phyloP scores from a whole-genome alignment of 1,140 invertebrate genomes.

The Cherax quadricarinatus region DNA sequence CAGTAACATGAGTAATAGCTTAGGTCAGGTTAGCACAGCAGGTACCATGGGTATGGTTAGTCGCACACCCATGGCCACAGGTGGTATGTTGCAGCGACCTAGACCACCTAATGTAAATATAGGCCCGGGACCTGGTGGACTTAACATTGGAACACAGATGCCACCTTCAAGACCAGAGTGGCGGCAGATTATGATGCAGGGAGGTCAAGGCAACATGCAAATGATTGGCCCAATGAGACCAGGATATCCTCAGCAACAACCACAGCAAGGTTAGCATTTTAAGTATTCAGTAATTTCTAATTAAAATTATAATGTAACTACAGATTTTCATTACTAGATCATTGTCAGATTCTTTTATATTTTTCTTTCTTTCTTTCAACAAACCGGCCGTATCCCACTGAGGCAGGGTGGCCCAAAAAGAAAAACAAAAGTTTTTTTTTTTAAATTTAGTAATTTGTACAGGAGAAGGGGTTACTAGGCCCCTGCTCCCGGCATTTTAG shows the following conservation, averaged over 20 bases:
- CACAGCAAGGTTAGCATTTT: slow-evolving; percentile 64
- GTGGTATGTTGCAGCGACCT: slow-evolving; percentile 58
- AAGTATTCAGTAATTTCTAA: no score
- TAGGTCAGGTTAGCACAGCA: slow-evolving; percentile 48
- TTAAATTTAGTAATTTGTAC: no score
- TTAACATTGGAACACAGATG: slow-evolving; percentile 70
- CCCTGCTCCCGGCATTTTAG: no score
- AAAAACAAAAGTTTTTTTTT: no score
- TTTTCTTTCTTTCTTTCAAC: no score
- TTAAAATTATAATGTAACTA: no score
- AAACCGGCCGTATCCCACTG: no score
- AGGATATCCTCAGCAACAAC: slow-evolving; percentile 69
- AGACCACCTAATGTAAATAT: slow-evolving; percentile 71
- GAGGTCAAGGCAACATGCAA: slow-evolving; percentile 58
- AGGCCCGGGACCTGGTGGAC: slow-evolving; percentile 65
- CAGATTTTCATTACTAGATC: no score
- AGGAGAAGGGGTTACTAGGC: no score
- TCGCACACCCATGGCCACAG: slow-evolving; percentile 46
- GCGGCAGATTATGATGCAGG: slow-evolving; percentile 71
- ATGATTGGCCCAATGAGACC: slow-evolving; percentile 68
- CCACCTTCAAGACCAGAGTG: slow-evolving; percentile 66
- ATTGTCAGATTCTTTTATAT: no score
- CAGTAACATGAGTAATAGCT: slow-evolving; percentile 47
- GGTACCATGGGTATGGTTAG: slow-evolving; percentile 59
- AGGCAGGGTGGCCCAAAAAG: no score